phyloP scores from a whole-genome alignment of 2,797 vertebrate species.

The Nyctibius grandis region DNA sequence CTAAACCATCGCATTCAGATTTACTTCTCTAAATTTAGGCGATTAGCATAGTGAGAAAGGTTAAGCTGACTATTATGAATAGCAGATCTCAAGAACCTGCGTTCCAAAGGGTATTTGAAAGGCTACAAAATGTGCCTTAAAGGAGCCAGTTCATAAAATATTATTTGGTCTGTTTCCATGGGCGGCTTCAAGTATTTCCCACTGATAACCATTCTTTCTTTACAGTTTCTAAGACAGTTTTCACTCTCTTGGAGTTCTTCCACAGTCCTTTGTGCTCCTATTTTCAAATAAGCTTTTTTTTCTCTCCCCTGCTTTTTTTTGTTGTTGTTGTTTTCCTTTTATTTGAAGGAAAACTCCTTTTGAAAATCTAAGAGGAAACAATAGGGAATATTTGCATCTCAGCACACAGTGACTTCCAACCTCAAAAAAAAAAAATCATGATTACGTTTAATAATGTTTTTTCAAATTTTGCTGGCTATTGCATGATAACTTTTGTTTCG shows the following conservation, averaged over 20 bases:
- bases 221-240: conserved; percentile 55
- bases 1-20: not conserved
- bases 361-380: not conserved
- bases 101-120: not conserved
- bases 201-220: conserved; percentile 55
- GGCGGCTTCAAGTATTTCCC: conserved; percentile 45
- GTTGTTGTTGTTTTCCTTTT: no score
- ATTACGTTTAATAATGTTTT: not conserved
- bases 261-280: conserved; percentile 2
- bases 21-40: conserved; percentile 16
- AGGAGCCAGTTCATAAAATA: conserved; percentile 47
- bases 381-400: not conserved
- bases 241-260: conserved; percentile 39
- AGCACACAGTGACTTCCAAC: not conserved
- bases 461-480: not conserved
- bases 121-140: conserved; percentile 14
- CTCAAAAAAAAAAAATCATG: not conserved
- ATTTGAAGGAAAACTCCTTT: not conserved
- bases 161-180: conserved; percentile 52
- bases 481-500: not conserved
- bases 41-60: conserved; percentile 11
- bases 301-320: not conserved
- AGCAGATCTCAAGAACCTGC: not conserved
- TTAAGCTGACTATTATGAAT: conserved; percentile 22
- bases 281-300: conserved; percentile 23